Base-by-base conservation (phyloP, 2,888 invertebrate species). In the Zhengitettix transpicula region DNA sequence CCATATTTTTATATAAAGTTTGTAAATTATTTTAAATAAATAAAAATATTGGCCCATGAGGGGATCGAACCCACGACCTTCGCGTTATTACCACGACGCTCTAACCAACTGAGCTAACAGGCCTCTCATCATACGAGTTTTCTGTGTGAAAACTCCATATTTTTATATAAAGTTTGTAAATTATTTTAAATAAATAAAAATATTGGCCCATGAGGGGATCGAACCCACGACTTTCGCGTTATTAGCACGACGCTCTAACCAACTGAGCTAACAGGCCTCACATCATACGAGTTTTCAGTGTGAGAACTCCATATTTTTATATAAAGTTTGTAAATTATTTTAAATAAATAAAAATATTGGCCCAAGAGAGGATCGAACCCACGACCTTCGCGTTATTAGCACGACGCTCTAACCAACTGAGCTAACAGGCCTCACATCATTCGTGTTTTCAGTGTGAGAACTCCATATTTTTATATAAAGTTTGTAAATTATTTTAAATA, bases 191-290 rank as follows among this genome's bases (percentile, higher is more conserved):
- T n/a, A n/a, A n/a, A n/a, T n/a, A n/a, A n/a, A n/a, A 28, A 7
- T 5, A 5, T 28, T 28, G 28, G 28, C 28, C 28, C 28, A 7
- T 28, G 28, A 5, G 53, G 53, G 53, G 53, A 53, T 53, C 53
- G 53, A 53, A 53, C 53, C 53, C 53, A 53, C 53, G 53, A 53
- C 53, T 8, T 53, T 53, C 53, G 53, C 53, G 53, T 53, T 53
- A 53, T 53, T 53, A 53, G 53, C 53, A 53, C 53, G 53, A 53
- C 53, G 53, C 53, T 53, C 53, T 53, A 53, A 53, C 53, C 53
- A 53, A 53, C 53, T 53, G 53, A 53, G 53, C 53, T 53, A 53
- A 53, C 28, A 28, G 53, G 53, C 53, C 53, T 28, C 7, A 2
- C 28, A 28, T 28, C 28, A 5, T 28, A 28, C 7, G 7, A 5